Percentiles rank a stretch among this genome's conserved stretches.
Conservation (phyloP, 1,140 invertebrate species). For the Papilio glaucus region DNA sequence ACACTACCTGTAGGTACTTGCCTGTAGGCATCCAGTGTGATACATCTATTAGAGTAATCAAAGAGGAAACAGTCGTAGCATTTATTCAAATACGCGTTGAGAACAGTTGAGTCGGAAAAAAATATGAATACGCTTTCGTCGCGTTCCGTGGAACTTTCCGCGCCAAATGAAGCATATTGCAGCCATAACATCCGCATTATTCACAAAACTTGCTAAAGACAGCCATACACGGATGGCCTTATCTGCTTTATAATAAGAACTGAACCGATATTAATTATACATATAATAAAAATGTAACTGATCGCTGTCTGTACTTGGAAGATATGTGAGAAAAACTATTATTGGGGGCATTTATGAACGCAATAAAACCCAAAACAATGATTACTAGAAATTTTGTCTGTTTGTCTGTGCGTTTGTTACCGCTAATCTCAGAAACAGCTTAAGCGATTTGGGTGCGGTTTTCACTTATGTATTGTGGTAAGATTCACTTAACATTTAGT, state of each 20-base stretch:
- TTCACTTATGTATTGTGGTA: no score
- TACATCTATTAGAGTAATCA: constrained; percentile 19
- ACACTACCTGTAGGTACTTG: no score
- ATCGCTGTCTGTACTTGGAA: no score
- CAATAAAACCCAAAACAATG: no score
- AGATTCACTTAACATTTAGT: no score
- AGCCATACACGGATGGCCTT: constrained; percentile 38
- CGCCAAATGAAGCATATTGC: constrained; percentile 81
- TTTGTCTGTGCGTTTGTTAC: no score
- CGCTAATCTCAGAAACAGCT: no score
- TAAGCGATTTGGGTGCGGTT: no score
- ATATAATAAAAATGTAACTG: no score
- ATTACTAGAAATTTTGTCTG: no score
- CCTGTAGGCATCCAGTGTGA: not conserved
- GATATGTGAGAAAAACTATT: no score
- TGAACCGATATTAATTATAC: not conserved
- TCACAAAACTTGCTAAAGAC: constrained; percentile 64
- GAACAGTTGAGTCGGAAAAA: constrained; percentile 76
- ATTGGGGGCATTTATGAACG: no score
- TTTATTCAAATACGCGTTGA: constrained; percentile 75
- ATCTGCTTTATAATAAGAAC: not conserved
- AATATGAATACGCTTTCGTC: constrained; percentile 81
- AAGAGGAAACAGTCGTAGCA: constrained; percentile 47
- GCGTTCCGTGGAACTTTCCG: constrained; percentile 70
- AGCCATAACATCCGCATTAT: constrained; percentile 79